Evolutionary conservation across 2,888 invertebrate genomes (phyloP).

Genomic region (Hesperia comma): DNA sequence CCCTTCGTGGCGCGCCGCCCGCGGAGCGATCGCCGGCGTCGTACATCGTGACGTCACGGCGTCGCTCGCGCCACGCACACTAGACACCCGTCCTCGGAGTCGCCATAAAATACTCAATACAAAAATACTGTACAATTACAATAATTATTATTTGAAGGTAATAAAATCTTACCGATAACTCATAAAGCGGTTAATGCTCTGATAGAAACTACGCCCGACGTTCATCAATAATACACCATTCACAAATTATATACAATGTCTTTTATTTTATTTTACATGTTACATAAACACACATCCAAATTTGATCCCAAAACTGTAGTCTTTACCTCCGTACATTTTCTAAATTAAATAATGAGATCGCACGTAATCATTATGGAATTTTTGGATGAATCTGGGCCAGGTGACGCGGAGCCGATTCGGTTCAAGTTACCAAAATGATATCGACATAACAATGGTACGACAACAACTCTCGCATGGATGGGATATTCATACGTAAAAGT

Average conservation of each 20-base stretch:
- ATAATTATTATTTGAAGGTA: conserved; percentile 79
- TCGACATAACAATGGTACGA: conserved; percentile 25
- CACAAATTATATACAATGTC: conserved; percentile 75
- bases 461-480: conserved; percentile 22
- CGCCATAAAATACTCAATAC: conserved; percentile 79
- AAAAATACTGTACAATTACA: conserved; percentile 83
- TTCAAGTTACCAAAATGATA: conserved; percentile 18
- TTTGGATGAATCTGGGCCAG: conserved; percentile 64
- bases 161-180: conserved; percentile 74
- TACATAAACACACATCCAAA: conserved; percentile 82
- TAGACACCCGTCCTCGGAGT: conserved; percentile 42
- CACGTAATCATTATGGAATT: conserved; percentile 79
- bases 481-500: conserved; percentile 52
- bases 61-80: conserved; percentile 37
- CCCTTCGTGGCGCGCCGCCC: conserved; percentile 49
- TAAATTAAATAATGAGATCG: conserved; percentile 84
- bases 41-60: conserved; percentile 47
- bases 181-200: conserved; percentile 70
- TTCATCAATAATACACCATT: conserved; percentile 77
- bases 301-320: conserved; percentile 83
- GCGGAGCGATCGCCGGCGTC: conserved; percentile 39
- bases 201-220: conserved; percentile 62
- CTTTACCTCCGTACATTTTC: conserved; percentile 82
- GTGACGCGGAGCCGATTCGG: conserved; percentile 24
- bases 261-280: conserved; percentile 75